Percentiles rank a stretch among this genome's conserved stretches.
These are phyloP conservation scores for Erebia ligea DNA, from an alignment of 2,888 invertebrate species.

Conservation along the genomic window DNA sequence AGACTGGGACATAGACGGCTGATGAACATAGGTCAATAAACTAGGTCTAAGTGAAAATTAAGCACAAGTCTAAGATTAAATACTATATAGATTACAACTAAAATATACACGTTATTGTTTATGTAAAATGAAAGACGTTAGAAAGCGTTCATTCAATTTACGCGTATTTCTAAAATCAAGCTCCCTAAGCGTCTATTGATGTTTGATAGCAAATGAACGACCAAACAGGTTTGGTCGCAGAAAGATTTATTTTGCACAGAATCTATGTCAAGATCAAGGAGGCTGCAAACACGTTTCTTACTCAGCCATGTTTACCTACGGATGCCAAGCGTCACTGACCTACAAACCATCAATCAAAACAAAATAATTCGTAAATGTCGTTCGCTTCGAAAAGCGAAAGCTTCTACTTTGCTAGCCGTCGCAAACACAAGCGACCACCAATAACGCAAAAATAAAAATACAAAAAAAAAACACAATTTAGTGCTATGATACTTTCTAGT, in stretches of 20 bases:
- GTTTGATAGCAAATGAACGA: slow-evolving; percentile 55
- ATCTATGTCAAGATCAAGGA: slow-evolving; percentile 82
- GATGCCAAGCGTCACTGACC: slow-evolving; percentile 61
- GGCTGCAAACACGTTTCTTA: slow-evolving; percentile 64
- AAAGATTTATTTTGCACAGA: slow-evolving; percentile 69
- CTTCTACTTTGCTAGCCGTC: slow-evolving; percentile 3
- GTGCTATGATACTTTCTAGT: slow-evolving; percentile 22
- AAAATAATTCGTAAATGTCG: slow-evolving; percentile 39
- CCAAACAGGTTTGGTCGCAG: slow-evolving; percentile 63
- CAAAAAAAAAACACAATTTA: slow-evolving; percentile 18
- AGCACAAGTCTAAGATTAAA: no score
- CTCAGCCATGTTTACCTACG: slow-evolving; percentile 62
- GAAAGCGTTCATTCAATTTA: slow-evolving; percentile 5
- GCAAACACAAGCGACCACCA: slow-evolving; percentile 20
- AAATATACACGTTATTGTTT: neutral
- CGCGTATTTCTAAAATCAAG: slow-evolving; percentile 4
- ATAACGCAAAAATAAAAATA: slow-evolving; percentile 23
- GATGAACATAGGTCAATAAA: neutral
- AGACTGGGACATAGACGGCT: neutral
- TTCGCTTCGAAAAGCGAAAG: slow-evolving; percentile 39
- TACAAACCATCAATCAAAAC: slow-evolving; percentile 55
- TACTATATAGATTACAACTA: no score
- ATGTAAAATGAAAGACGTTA: neutral
- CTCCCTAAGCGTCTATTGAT: slow-evolving; percentile 23
- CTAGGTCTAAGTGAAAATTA: neutral